Evolutionary conservation across 2,888 invertebrate genomes (phyloP), one percentile per base, ranked within the genome.

Genomic region (Crocallis elinguaria): DNA sequence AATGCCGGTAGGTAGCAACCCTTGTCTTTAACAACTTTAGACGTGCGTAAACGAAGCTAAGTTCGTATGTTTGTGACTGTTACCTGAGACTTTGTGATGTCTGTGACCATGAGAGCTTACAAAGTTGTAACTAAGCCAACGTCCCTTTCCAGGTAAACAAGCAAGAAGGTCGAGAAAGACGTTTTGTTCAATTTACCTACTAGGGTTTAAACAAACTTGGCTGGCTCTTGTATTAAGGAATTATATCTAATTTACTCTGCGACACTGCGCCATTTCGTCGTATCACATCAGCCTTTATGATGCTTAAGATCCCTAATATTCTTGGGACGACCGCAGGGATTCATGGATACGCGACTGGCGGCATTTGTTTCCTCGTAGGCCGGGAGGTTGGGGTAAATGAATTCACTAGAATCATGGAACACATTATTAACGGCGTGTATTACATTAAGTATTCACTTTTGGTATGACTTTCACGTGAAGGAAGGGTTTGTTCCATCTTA

Each of bases 311-410:
- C 63, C 63, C 62, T 70, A 66, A 69, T 71, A 67, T 66, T 59
- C 57, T 63, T 46, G 66, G 67, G 63, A 63, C 63, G 67, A 66
- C 70, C 66, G 61, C 67, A 67, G 69, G 70, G 67, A 75, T 60
- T 64, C 64, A 65, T 71, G 65, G 60, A 62, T 62, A 64, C 62
- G 62, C 61, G 59, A 60, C 59, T 55, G 53, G 57, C 66, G 55
- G 56, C 64, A 67, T 75, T 66, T 70, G 65, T 71, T 73, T 66
- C 66, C 64, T 64, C 67, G 12, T 49, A 49, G 53, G 1, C 12
- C 21, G 33, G 29, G 53, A 54, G 43, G 8, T 33, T 11, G 9
- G 11, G 53, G 12, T 7, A 4, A 23, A 42, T 37, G 32, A 32
- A 7, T 19, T 53, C 33, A 53, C 48, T 37, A 1, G 30, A 48